phyloP scores from a whole-genome alignment of 2,113 vertebrate species.

The Bufo bufo region DNA sequence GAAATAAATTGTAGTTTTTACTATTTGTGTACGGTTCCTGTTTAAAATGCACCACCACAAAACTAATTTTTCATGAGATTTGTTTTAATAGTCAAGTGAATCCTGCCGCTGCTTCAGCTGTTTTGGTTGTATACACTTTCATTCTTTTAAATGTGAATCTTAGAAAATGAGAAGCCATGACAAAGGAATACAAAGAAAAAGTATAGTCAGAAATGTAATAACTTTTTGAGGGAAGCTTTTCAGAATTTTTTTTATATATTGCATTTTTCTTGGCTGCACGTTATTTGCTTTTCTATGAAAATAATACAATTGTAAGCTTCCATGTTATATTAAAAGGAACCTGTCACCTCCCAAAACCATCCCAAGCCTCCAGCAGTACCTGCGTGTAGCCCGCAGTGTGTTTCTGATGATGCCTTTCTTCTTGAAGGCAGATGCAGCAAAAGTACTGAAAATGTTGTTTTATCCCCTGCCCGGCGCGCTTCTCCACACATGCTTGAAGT shows the following conservation, averaged over 20 bases:
- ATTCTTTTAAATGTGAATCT: slow-evolving; percentile 22
- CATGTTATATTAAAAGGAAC: not conserved
- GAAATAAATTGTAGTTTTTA: not conserved
- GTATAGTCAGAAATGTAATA: not conserved
- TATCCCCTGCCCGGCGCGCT: too few relatives aligned
- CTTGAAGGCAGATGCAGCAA: too few relatives aligned
- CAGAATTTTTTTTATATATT: not conserved
- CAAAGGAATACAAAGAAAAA: not conserved
- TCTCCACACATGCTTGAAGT: too few relatives aligned
- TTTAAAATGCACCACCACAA: slow-evolving; percentile 35
- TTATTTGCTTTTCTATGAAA: not conserved
- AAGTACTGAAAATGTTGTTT: too few relatives aligned
- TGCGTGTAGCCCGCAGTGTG: too few relatives aligned
- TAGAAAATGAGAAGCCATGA: slow-evolving; percentile 3
- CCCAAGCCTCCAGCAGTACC: too few relatives aligned
- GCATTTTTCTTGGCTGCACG: not conserved
- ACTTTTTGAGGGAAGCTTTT: not conserved
- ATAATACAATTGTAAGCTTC: not conserved
- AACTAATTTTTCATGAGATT: slow-evolving; percentile 38
- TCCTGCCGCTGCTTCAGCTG: slow-evolving; percentile 7
- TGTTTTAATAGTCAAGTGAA: slow-evolving; percentile 41
- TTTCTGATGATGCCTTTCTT: too few relatives aligned
- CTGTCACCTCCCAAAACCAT: too few relatives aligned
- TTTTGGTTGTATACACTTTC: slow-evolving; percentile 30
- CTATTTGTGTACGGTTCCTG: not conserved